Evolutionary conservation across 64 coral and sea anemone genomes (phyloP).

Genomic region (Acropora yongei): DNA sequence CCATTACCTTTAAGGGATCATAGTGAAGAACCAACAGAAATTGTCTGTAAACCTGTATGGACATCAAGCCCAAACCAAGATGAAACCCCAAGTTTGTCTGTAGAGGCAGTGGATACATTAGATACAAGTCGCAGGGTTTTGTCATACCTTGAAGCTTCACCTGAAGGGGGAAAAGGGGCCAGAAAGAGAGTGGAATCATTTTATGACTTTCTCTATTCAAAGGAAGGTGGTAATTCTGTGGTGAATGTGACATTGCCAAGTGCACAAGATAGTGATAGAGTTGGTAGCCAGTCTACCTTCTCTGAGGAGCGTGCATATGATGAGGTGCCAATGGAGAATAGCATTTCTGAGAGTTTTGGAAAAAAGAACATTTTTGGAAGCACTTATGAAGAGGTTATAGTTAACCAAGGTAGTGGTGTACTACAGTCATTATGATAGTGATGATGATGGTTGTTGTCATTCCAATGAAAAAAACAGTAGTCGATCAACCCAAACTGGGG

Average conservation of each 20-base stretch:
- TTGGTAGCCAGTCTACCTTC: neutral
- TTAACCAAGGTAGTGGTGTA: conserved; percentile 52
- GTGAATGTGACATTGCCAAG: neutral
- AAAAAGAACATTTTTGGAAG: conserved; percentile 10
- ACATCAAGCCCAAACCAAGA: conserved; percentile 65
- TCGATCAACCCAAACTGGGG: too few species aligned
- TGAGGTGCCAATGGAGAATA: conserved; percentile 44
- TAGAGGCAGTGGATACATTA: conserved; percentile 1
- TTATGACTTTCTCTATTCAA: conserved; percentile 75
- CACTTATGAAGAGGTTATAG: conserved; percentile 74
- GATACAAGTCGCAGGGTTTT: conserved; percentile 51
- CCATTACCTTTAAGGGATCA: neutral
- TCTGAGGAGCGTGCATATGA: conserved; percentile 61
- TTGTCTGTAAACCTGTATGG: conserved; percentile 49
- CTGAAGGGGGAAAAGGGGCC: neutral
- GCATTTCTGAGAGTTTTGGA: neutral
- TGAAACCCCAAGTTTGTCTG: conserved; percentile 42
- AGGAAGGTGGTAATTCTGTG: neutral
- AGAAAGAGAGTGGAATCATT: conserved; percentile 49
- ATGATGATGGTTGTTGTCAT: too few species aligned
- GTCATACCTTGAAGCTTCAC: conserved; percentile 56
- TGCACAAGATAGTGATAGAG: conserved; percentile 1
- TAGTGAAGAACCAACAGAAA: conserved; percentile 14
- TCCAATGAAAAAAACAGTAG: too few species aligned
- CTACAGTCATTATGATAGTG: too few species aligned